Evolutionary conservation across 1,140 invertebrate genomes (phyloP).

Genomic region (Oryzaephilus surinamensis): DNA sequence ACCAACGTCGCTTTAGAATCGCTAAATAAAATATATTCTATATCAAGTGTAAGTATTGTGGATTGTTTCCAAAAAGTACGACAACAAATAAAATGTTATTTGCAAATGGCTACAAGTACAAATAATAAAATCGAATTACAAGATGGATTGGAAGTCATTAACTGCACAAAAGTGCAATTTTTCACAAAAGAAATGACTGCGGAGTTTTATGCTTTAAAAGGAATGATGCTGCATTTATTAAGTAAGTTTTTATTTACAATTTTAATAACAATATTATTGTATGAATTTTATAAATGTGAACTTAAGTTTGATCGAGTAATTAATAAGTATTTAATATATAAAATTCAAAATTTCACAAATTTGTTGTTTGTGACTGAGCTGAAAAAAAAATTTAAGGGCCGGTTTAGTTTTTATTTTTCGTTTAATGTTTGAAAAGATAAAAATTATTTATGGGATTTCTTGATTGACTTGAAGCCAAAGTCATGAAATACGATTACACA

Average conservation of each 20-base stretch:
- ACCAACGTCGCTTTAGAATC: no score
- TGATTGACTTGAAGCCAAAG: no score
- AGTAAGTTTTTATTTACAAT: slow-evolving; percentile 29
- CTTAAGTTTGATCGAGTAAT: not conserved
- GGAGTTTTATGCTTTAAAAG: slow-evolving; percentile 92
- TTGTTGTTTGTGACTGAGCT: no score
- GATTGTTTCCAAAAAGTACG: slow-evolving; percentile 94
- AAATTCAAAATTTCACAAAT: no score
- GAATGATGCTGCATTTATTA: slow-evolving; percentile 75
- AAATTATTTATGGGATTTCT: no score
- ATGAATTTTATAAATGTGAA: no score
- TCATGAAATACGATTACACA: no score
- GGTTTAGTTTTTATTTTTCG: no score
- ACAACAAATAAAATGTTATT: slow-evolving; percentile 94
- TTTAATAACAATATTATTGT: no score
- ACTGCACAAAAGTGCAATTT: slow-evolving; percentile 89
- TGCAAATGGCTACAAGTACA: slow-evolving; percentile 80
- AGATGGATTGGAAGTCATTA: slow-evolving; percentile 88
- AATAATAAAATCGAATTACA: slow-evolving; percentile 78
- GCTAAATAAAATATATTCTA: slow-evolving; percentile 86
- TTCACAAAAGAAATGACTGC: slow-evolving; percentile 96
- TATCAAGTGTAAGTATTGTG: slow-evolving; percentile 88
- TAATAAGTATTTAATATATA: no score
- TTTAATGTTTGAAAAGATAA: no score
- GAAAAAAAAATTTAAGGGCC: no score